phyloP scores from a whole-genome alignment of 2,888 invertebrate genomes.

The Argyresthia albistria region DNA sequence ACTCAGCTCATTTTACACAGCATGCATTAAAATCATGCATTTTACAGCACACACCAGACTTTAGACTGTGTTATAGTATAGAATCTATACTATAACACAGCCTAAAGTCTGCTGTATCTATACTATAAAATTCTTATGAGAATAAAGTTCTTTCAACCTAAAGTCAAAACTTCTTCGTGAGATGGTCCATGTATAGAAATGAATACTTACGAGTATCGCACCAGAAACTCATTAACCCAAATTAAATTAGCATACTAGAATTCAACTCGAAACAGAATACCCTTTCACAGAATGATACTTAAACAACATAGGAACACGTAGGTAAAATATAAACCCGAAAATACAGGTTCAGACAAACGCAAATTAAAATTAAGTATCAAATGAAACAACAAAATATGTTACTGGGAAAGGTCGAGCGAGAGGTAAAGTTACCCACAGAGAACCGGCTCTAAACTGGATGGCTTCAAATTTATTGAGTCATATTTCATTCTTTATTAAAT shows the following conservation, averaged over 20 bases:
- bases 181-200: not conserved
- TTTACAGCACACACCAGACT: no score
- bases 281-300: not conserved
- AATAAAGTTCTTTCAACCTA: no score
- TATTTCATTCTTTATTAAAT: slow-evolving; percentile 15
- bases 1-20: no score
- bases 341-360: not conserved
- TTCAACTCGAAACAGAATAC: not conserved
- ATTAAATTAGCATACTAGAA: not conserved
- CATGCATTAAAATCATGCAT: no score
- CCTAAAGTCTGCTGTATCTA: no score
- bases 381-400: not conserved
- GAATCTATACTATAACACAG: no score
- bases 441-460: slow-evolving; percentile 5
- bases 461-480: slow-evolving; percentile 12
- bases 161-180: no score
- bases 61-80: no score
- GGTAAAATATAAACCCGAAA: not conserved
- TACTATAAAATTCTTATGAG: no score
- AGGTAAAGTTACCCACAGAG: slow-evolving; percentile 4
- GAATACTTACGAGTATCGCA: not conserved
- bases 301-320: not conserved
- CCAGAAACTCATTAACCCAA: not conserved
- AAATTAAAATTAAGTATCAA: not conserved
- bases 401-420: not conserved